Base-by-base conservation (phyloP, 2,113 vertebrate genomes). In the Amia ocellicauda region DNA sequence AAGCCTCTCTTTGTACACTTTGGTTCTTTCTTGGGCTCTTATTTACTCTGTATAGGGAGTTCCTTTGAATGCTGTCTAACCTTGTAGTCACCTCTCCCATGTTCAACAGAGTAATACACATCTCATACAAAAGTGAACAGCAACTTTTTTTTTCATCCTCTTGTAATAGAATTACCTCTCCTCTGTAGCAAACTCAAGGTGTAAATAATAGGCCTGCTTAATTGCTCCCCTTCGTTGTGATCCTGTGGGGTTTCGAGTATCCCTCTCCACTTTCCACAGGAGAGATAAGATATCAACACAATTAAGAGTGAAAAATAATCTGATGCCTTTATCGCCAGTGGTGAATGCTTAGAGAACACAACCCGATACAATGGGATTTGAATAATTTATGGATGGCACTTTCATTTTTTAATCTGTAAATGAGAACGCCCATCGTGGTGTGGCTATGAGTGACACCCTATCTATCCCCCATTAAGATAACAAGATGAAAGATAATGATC, bases 221-320 rank as follows among this genome's bases (percentile, higher is more conserved):
- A 75, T 69, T 66, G 28, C 69, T 71, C 72, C 71, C 72, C 82
- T 86, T 84, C 72, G 70, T 75, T 68, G 75, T 74, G 68, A 43
- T 76, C 67, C 74, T 72, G 59, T 76, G 63, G 0, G 78, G 87
- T 92, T 87, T 94, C 89, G 80, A 56, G 3, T 93, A 83, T 89
- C 91, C 42, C 79, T 83, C 90, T 92, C 87, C 64, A 62, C 88
- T 94, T 94, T 91, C 86, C 80, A 69, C 74, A 66, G 11, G 54
- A 77, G 81, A 85, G 90, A 91, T 94, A 95, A 93, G 91, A 84
- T 93, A 89, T 85, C 92, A 79, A 84, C 84, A 84, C 84, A 89
- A 94, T 93, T 94, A 94, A 91, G 91, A 92, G 86, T 78, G 91
- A 93, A 96, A 94, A 90, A 89, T 86, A 90, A 93, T 93, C 93